Evolutionary conservation across 2,888 invertebrate species (phyloP).

Genomic region (Shargacucullia verbasci): DNA sequence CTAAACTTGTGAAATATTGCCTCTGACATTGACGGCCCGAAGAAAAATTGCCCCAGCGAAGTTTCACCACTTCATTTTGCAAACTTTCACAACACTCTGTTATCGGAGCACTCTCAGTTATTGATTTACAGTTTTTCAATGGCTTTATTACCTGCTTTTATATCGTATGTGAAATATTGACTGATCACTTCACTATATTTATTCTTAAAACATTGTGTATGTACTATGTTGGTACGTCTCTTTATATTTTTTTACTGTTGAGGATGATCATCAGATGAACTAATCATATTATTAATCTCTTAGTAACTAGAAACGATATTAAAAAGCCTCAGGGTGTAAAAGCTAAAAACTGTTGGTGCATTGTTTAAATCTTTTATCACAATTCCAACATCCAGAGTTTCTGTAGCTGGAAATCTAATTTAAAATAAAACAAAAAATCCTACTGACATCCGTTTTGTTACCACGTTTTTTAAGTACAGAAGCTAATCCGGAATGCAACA

Average conservation of each 20-base stretch:
- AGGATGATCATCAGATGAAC: no score
- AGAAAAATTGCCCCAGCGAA: conserved; percentile 78
- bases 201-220: not conserved
- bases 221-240: no score
- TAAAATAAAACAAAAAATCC: not conserved
- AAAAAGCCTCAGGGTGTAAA: no score
- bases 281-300: no score
- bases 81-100: conserved; percentile 59
- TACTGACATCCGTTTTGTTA: not conserved
- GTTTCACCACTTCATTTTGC: conserved; percentile 68
- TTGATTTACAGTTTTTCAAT: conserved; percentile 53
- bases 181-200: no score
- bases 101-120: conserved; percentile 54
- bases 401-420: no score
- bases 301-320: no score
- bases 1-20: conserved; percentile 78
- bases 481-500: conserved; percentile 36
- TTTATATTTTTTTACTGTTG: not conserved
- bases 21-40: conserved; percentile 76
- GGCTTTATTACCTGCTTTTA: conserved; percentile 27
- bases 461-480: not conserved
- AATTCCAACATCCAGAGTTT: no score
- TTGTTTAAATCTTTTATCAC: no score
- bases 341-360: no score
- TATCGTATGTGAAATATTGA: not conserved